phyloP scores from a whole-genome alignment of 1,140 invertebrate species.

The Bradysia coprophila region DNA sequence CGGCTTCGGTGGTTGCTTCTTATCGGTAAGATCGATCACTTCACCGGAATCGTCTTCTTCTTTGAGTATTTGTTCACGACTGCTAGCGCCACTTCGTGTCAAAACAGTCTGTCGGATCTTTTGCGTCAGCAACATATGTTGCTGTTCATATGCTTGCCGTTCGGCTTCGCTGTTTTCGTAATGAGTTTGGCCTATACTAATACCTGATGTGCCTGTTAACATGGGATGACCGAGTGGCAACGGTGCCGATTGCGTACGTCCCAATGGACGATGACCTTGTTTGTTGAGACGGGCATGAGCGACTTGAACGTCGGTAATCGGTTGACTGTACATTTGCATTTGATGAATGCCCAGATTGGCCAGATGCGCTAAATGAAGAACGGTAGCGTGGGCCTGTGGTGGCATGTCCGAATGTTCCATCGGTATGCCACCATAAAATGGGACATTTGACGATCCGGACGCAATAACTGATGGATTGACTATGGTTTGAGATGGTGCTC shows the following conservation, averaged over 20 bases:
- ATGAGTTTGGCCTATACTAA: slow-evolving; percentile 27
- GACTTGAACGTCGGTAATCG: slow-evolving; percentile 28
- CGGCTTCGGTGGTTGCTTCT: slow-evolving; percentile 38
- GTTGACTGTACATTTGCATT: slow-evolving; percentile 9
- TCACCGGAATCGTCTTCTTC: slow-evolving; percentile 46
- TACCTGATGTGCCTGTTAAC: slow-evolving; percentile 37
- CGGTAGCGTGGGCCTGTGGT: slow-evolving; percentile 18
- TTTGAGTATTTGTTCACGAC: slow-evolving; percentile 27
- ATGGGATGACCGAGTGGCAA: slow-evolving; percentile 87
- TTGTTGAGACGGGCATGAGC: slow-evolving; percentile 57
- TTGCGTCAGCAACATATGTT: slow-evolving; percentile 35
- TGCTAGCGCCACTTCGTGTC: slow-evolving; percentile 41
- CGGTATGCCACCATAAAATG: slow-evolving; percentile 11
- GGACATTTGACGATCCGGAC: slow-evolving; percentile 8
- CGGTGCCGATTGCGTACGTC: slow-evolving; percentile 84
- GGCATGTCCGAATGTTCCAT: slow-evolving; percentile 10
- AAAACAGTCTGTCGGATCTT: slow-evolving; percentile 81
- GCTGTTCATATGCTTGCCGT: slow-evolving; percentile 37
- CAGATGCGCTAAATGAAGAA: slow-evolving; percentile 10
- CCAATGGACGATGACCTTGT: slow-evolving; percentile 58
- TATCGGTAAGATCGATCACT: slow-evolving; percentile 63
- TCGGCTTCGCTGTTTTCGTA: slow-evolving; percentile 41
- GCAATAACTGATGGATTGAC: slow-evolving; percentile 1
- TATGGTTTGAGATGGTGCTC: slow-evolving; percentile 10
- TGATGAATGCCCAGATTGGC: slow-evolving; percentile 11